Conservation (phyloP, 2,113 vertebrate genomes). For the Bubo bubo region DNA sequence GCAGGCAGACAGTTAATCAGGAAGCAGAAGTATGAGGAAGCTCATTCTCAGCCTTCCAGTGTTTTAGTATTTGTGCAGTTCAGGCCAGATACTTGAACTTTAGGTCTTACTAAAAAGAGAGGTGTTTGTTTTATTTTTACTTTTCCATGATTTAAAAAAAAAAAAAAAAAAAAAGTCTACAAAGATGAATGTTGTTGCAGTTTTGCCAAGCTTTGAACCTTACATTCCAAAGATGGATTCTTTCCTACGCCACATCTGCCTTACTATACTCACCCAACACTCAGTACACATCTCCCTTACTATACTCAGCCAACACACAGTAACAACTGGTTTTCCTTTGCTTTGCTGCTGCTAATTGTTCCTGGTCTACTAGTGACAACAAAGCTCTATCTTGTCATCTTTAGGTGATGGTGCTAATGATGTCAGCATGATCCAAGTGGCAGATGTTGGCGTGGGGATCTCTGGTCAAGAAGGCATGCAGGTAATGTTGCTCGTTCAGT, state of each 20-base stretch:
- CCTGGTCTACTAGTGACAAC: neutral
- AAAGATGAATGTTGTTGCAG: neutral
- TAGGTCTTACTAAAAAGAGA: neutral
- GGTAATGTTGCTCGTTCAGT: conserved; percentile 72
- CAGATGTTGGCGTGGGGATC: conserved; percentile 96
- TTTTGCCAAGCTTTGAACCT: neutral
- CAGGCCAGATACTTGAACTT: neutral
- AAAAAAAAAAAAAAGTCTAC: neutral
- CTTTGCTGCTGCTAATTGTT: neutral
- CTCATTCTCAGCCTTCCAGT: neutral
- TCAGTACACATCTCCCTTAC: neutral
- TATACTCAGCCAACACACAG: neutral
- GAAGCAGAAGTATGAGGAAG: neutral
- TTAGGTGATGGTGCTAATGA: conserved; percentile 97
- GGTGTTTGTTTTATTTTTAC: neutral
- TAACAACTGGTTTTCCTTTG: neutral
- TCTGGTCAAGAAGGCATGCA: conserved; percentile 99
- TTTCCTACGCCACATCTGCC: neutral
- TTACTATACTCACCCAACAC: neutral
- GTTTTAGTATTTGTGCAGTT: neutral
- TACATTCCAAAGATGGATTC: neutral
- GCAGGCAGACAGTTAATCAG: neutral
- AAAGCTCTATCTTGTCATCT: conserved; percentile 31
- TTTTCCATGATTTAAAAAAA: neutral
- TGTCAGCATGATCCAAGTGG: conserved; percentile 99